Conservation (phyloP, 2,888 invertebrate species). For the Metallyticus violacea region DNA sequence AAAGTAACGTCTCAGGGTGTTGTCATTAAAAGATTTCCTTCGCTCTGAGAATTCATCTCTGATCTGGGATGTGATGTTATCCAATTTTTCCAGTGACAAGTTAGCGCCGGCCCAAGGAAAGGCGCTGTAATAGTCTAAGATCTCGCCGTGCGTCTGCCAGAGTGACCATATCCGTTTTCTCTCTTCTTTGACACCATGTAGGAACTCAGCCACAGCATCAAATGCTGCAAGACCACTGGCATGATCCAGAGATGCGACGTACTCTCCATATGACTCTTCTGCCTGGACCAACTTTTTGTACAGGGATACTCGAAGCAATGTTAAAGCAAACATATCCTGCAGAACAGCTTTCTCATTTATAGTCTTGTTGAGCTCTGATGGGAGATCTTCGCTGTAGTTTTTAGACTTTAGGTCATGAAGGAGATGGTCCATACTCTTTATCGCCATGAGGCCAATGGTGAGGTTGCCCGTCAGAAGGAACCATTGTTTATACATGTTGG, state of each 20-base stretch:
- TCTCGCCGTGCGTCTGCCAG: not conserved
- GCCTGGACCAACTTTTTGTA: not conserved
- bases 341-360: not conserved
- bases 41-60: not conserved
- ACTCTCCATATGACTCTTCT: not conserved
- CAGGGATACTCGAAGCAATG: not conserved
- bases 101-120: not conserved
- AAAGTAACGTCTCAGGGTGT: not conserved
- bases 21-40: not conserved
- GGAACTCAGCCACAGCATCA: not conserved
- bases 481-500: not conserved
- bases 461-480: not conserved
- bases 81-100: not conserved
- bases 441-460: not conserved
- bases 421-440: not conserved
- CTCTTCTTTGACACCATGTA: not conserved
- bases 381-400: not conserved
- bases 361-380: not conserved
- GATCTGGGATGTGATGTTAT: not conserved
- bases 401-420: not conserved
- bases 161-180: not conserved
- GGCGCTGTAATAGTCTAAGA: not conserved
- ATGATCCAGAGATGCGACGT: not conserved
- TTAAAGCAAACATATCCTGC: not conserved
- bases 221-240: not conserved